phyloP scores from a whole-genome alignment of 2,113 vertebrate genomes.

The Lethenteron reissneri region DNA sequence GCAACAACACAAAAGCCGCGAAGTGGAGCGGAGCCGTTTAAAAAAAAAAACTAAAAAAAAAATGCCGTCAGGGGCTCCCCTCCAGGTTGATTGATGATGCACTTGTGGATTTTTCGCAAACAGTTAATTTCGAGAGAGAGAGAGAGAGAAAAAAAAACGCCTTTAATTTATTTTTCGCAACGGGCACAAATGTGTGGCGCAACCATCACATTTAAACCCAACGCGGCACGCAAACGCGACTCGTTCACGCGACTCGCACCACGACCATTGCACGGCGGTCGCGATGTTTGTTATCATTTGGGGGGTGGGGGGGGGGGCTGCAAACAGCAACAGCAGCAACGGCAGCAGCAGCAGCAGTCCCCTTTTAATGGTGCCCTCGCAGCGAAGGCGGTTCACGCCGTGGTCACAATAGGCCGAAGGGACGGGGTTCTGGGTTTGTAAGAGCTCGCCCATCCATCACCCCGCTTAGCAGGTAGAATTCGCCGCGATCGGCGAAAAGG shows the following conservation, averaged over 20 bases:
- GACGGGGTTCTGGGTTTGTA: background rate
- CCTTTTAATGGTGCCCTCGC: background rate
- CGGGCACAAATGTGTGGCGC: too few relatives aligned
- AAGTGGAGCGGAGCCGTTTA: too few relatives aligned
- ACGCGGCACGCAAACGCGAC: too few relatives aligned
- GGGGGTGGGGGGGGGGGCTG: background rate
- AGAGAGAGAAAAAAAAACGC: too few relatives aligned
- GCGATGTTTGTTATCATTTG: background rate
- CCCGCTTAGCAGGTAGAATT: constrained; percentile 4
- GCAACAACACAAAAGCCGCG: too few relatives aligned
- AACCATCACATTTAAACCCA: too few relatives aligned
- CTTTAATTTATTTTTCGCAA: too few relatives aligned
- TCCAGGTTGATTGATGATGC: too few relatives aligned
- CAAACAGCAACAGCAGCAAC: background rate
- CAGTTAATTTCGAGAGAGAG: too few relatives aligned
- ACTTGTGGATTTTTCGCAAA: too few relatives aligned
- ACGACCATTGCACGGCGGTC: background rate
- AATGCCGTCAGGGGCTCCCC: too few relatives aligned
- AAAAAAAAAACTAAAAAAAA: too few relatives aligned
- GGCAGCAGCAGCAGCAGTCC: background rate
- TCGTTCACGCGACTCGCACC: background rate
- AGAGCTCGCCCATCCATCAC: background rate
- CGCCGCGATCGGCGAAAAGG: background rate
- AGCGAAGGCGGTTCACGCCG: background rate
- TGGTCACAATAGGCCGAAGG: background rate